Evolutionary conservation across 1,140 invertebrate genomes (phyloP).

Genomic region (Hycleus phaleratus): DNA sequence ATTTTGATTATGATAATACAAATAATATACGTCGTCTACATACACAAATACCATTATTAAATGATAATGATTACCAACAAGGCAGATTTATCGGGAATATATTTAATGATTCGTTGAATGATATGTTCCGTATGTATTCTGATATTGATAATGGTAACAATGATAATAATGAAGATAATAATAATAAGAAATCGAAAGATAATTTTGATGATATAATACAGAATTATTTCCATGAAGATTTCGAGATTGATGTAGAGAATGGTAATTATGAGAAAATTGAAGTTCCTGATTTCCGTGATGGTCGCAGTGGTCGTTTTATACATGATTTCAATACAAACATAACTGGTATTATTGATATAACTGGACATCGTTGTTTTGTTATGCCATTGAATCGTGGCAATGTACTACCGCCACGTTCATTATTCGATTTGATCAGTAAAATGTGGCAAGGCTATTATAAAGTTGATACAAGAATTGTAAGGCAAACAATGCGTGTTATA

Average conservation of each 20-base stretch:
- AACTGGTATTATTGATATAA: slow-evolving; percentile 79
- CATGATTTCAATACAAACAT: slow-evolving; percentile 82
- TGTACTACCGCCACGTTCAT: slow-evolving; percentile 67
- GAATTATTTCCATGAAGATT: slow-evolving; percentile 64
- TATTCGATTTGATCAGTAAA: slow-evolving; percentile 72
- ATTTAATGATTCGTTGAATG: neutral
- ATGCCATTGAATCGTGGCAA: slow-evolving; percentile 75
- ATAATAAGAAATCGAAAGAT: slow-evolving; percentile 23
- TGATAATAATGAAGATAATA: slow-evolving; percentile 14
- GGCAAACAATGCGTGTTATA: slow-evolving; percentile 70
- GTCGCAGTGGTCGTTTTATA: slow-evolving; percentile 70
- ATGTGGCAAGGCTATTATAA: slow-evolving; percentile 78
- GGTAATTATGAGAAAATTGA: slow-evolving; percentile 67
- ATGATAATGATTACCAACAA: neutral
- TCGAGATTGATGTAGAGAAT: slow-evolving; percentile 63
- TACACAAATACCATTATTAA: neutral
- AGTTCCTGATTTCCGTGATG: slow-evolving; percentile 71
- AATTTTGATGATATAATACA: slow-evolving; percentile 32
- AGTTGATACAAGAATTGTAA: slow-evolving; percentile 68
- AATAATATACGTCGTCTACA: slow-evolving; percentile 47
- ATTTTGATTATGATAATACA: too few relatives aligned
- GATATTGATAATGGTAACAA: slow-evolving; percentile 15
- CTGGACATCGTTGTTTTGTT: slow-evolving; percentile 71
- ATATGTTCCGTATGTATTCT: neutral
- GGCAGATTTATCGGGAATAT: neutral